Conservation (phyloP, 2,888 invertebrate species). For the Dicranocentrus wangi region DNA sequence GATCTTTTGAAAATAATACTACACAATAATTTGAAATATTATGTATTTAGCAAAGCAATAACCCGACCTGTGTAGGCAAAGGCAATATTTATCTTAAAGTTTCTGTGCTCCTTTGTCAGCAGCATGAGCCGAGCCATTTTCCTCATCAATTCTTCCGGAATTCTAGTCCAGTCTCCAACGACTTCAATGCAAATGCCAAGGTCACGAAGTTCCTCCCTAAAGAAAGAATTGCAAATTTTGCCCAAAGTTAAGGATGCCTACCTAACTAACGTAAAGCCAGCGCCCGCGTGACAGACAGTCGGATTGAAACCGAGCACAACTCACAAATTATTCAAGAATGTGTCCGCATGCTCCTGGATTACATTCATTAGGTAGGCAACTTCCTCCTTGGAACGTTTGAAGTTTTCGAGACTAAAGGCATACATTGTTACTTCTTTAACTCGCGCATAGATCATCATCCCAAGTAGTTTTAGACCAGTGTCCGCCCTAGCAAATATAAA, state of each 20-base stretch:
- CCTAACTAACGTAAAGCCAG: no score
- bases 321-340: no score
- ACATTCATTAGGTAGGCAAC: slow-evolving; percentile 91
- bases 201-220: not conserved
- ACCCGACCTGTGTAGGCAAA: not conserved
- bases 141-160: not conserved
- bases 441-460: no score
- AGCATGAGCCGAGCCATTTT: not conserved
- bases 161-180: not conserved
- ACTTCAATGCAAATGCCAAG: not conserved
- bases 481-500: no score
- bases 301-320: no score
- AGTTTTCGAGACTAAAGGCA: slow-evolving; percentile 99
- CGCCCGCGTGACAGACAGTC: no score
- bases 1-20: not conserved
- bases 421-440: slow-evolving; percentile 97
- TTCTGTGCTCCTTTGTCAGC: not conserved
- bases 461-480: no score
- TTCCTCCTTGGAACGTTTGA: slow-evolving; percentile 92
- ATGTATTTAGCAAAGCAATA: not conserved
- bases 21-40: not conserved
- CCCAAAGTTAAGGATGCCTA: no score
- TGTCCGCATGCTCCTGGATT: no score
- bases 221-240: no score
- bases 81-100: not conserved